These are phyloP conservation scores for Lamellibrachia luymesi DNA, from an alignment of 1,140 invertebrate species.

Conservation along the genomic window DNA sequence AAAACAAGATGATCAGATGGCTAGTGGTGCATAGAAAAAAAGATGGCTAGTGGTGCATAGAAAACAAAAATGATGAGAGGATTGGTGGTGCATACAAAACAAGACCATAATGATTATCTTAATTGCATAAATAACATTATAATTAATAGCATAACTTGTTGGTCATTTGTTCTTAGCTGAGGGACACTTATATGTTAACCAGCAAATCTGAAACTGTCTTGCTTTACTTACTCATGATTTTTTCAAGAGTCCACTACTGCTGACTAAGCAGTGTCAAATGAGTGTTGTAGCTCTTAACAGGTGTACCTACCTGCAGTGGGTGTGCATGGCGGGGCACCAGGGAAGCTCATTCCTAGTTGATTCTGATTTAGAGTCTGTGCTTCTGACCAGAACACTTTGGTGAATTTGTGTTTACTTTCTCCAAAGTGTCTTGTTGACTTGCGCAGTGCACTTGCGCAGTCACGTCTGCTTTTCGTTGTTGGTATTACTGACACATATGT, in stretches of 20 bases:
- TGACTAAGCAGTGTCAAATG: too few relatives aligned
- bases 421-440: background rate
- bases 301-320: constrained; percentile 42
- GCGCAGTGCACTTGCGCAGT: background rate
- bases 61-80: too few relatives aligned
- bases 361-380: constrained; percentile 42
- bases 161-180: background rate
- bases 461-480: background rate
- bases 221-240: background rate
- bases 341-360: constrained; percentile 41
- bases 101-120: background rate
- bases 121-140: background rate
- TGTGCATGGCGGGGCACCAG: constrained; percentile 51
- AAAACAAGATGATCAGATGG: too few relatives aligned
- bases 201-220: background rate
- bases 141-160: background rate
- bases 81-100: background rate
- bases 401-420: background rate
- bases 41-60: too few relatives aligned
- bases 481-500: background rate
- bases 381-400: constrained; percentile 42
- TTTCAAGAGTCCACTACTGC: background rate
- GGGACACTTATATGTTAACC: background rate
- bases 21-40: too few relatives aligned
- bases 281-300: background rate